Conservation (phyloP, 2,888 invertebrate species). For the Phyto melanocephala region DNA sequence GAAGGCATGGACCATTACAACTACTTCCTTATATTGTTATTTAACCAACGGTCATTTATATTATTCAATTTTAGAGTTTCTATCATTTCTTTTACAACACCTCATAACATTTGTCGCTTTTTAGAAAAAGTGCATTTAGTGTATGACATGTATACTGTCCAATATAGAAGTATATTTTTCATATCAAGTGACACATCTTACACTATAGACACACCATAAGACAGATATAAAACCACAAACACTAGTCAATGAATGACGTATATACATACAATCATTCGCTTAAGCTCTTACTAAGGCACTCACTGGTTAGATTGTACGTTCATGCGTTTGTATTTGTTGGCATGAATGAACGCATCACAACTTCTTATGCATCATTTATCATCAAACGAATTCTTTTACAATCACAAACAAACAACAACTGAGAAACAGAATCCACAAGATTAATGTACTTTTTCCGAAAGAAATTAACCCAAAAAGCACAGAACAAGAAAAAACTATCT, state of each 20-base stretch:
- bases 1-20: neutral
- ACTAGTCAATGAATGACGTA: conserved; percentile 27
- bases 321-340: neutral
- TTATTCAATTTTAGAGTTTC: conserved; percentile 43
- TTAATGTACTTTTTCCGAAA: conserved; percentile 77
- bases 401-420: conserved; percentile 44
- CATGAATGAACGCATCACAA: conserved; percentile 64
- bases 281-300: neutral
- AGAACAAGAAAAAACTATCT: neutral
- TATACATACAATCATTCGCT: conserved; percentile 14
- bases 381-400: conserved; percentile 71
- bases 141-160: conserved; percentile 40
- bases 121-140: conserved; percentile 61
- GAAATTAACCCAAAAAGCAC: conserved; percentile 75
- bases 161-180: conserved; percentile 7
- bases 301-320: conserved; percentile 8
- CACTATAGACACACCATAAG: conserved; percentile 15
- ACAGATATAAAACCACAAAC: conserved; percentile 2
- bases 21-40: conserved; percentile 25
- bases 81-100: conserved; percentile 23
- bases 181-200: conserved; percentile 63
- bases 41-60: conserved; percentile 54
- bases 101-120: conserved; percentile 75
- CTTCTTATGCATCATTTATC: conserved; percentile 75
- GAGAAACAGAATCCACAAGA: conserved; percentile 68